Base-by-base conservation (phyloP, 2,888 invertebrate genomes). In the Psylliodes chrysocephalus region DNA sequence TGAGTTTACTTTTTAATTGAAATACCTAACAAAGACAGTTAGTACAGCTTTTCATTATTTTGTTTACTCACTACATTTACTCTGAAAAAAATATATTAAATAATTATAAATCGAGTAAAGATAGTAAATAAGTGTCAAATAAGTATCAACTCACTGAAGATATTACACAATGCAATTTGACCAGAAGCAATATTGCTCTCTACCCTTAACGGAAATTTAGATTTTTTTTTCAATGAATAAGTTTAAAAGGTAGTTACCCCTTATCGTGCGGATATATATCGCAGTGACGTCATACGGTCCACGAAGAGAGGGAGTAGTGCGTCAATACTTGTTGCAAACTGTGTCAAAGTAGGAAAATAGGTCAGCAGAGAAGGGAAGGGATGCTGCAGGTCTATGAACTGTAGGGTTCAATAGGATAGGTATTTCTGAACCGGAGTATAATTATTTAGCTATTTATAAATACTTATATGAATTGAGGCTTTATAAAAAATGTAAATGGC, bases 321-420 rank as follows among this genome's bases (percentile, higher is more conserved):
- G 81, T 82, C 82, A 82, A 82, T 83, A 82, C 83, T 82, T 82
- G 82, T 82, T 82, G 83, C 82, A 80, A 82, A 82, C 79, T 82
- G 79, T 82, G 82, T 80, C 81, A 81, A 79, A 78, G 76, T 76
- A 78, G 79, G 77, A 76, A 82, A 80, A 74, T 81, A 70, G 82
- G 82, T 78, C 81, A 79, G 67, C 60, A 70, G 68, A 77, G 79
- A 78, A 77, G 77, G 63, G 63, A 68, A 63, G 65, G 64, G 68
- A 71, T 72, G 71, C 67, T 71, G 71, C 71, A 73, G 77, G 77
- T 77, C 76, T 76, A 75, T 73, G 79, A 78, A 75, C 76, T 72
- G 73, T 71, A 74, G 79, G 46, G 46, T 52, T 53, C 53, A 53
- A 25, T 47, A 18, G 51, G 51, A 28, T 46, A 55, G 44, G 46